Evolutionary conservation across 2,113 vertebrate genomes (phyloP).

Genomic region (Bostrychus sinensis): DNA sequence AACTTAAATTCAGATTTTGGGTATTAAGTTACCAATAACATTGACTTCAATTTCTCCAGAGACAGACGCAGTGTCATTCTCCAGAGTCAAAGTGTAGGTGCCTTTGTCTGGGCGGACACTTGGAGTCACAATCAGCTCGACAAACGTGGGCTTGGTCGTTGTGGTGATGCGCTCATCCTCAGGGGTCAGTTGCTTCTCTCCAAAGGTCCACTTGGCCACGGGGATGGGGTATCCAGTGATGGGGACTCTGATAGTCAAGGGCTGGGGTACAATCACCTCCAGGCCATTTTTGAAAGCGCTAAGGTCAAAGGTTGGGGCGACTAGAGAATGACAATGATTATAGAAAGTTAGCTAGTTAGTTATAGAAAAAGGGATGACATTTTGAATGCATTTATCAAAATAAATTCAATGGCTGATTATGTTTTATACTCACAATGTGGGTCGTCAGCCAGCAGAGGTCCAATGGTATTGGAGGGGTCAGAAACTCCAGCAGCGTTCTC

Average conservation of each 20-base stretch:
- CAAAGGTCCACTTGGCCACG: slow-evolving; percentile 87
- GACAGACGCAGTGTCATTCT: slow-evolving; percentile 88
- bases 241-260: slow-evolving; percentile 91
- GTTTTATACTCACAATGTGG: slow-evolving; percentile 80
- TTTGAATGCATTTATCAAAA: neutral
- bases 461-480: slow-evolving; percentile 89
- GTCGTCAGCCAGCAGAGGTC: slow-evolving; percentile 94
- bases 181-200: slow-evolving; percentile 83
- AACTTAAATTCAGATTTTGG: neutral
- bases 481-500: slow-evolving; percentile 96
- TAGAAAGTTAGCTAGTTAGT: no score
- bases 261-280: slow-evolving; percentile 93
- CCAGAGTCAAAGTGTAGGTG: slow-evolving; percentile 86
- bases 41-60: slow-evolving; percentile 95
- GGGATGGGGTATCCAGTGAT: slow-evolving; percentile 92
- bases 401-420: neutral
- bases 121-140: slow-evolving; percentile 87
- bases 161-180: slow-evolving; percentile 84
- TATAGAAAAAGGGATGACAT: slow-evolving; percentile 5
- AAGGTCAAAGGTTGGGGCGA: slow-evolving; percentile 89
- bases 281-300: slow-evolving; percentile 93
- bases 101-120: slow-evolving; percentile 96
- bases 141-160: slow-evolving; percentile 86
- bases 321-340: slow-evolving; percentile 69
- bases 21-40: slow-evolving; percentile 88